Conservation (phyloP, 2,888 invertebrate species). For the Pyrochroa serraticornis region DNA sequence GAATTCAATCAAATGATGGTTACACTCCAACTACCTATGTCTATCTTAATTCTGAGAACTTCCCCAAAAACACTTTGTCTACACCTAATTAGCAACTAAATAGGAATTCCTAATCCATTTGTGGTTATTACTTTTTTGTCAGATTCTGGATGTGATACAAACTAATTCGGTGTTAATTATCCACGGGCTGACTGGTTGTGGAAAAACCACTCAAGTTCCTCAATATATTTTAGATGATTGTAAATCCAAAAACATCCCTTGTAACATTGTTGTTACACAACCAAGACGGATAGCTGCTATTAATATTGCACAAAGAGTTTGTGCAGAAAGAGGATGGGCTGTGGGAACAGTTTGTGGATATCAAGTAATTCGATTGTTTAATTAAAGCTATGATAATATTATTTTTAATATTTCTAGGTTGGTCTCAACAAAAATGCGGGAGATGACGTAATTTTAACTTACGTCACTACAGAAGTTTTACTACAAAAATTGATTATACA, state of each 20-base stretch:
- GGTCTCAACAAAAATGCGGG: constrained; percentile 68
- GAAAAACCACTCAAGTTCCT: constrained; percentile 91
- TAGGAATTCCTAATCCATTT: no score
- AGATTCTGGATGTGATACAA: constrained; percentile 74
- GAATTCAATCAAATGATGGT: no score
- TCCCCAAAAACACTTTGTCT: no score
- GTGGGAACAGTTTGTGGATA: constrained; percentile 86
- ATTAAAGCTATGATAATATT: neutral
- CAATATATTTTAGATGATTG: constrained; percentile 90
- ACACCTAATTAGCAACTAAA: no score
- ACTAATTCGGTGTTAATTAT: constrained; percentile 79
- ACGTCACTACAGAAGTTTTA: constrained; percentile 88
- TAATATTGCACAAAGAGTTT: constrained; percentile 85
- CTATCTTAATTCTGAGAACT: no score
- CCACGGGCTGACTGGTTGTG: constrained; percentile 94
- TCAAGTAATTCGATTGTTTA: constrained; percentile 65
- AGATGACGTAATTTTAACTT: constrained; percentile 77
- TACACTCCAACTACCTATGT: no score
- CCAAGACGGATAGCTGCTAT: constrained; percentile 93
- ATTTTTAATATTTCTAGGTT: constrained; percentile 61
- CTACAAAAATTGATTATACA: constrained; percentile 74
- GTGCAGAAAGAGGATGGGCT: constrained; percentile 82
- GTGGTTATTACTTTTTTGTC: no score
- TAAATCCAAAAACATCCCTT: constrained; percentile 66
- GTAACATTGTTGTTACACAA: constrained; percentile 92